A percentile compares a stretch with the other conserved stretches of the same genome.
These are phyloP conservation scores for Palloptera scutellata DNA, from an alignment of 2,888 invertebrate species.

Conservation along the genomic window DNA sequence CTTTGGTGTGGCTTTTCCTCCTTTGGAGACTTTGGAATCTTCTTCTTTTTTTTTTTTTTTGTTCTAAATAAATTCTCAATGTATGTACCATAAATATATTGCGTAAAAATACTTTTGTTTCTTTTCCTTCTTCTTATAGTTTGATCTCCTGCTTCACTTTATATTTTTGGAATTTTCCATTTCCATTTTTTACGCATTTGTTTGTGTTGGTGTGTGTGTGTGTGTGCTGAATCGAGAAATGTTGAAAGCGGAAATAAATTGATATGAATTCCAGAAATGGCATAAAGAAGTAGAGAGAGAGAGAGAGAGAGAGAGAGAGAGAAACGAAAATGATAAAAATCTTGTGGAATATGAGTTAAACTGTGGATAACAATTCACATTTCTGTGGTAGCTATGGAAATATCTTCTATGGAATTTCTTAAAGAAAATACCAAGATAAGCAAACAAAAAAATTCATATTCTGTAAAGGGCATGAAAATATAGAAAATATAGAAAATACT, in stretches of 20 bases:
- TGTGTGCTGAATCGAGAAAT: neutral
- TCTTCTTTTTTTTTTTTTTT: neutral
- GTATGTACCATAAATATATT: no score
- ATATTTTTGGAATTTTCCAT: neutral
- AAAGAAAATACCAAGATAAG: no score
- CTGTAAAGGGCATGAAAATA: no score
- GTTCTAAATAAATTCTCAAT: neutral
- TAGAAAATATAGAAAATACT: no score
- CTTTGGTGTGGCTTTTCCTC: neutral
- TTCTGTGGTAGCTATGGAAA: no score
- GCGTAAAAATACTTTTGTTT: neutral
- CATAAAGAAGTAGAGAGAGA: neutral
- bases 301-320: slow-evolving; percentile 4
- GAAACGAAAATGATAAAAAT: no score
- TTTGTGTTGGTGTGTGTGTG: slow-evolving; percentile 9
- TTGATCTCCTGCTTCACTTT: neutral
- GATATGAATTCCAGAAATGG: slow-evolving; percentile 30
- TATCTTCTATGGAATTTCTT: no score
- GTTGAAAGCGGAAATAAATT: slow-evolving; percentile 32
- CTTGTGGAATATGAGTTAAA: no score
- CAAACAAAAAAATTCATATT: no score
- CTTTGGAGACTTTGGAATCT: neutral
- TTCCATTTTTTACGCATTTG: slow-evolving; percentile 18
- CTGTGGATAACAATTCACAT: no score
- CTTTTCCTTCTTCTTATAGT: neutral